Conservation (phyloP, 2,113 vertebrate genomes). For the Setophaga petechia region DNA sequence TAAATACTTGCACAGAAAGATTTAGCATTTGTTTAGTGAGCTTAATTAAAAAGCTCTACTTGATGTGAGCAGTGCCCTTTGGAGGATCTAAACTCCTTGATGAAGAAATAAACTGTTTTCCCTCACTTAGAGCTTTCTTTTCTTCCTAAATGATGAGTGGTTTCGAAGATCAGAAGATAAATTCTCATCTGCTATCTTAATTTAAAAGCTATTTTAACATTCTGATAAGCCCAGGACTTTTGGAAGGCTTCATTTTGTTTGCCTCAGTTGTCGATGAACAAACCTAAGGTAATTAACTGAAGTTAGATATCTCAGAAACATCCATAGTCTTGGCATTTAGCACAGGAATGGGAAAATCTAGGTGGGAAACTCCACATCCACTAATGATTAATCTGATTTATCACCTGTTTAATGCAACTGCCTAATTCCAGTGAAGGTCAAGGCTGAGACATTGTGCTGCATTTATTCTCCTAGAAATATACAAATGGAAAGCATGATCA, state of each 20-base stretch:
- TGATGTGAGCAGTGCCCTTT: conserved; percentile 7
- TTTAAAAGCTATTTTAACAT: conserved; percentile 20
- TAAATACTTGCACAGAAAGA: conserved; percentile 38
- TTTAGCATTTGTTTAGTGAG: conserved; percentile 43
- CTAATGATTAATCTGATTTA: not conserved
- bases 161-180: conserved; percentile 29
- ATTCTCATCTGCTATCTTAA: conserved; percentile 6
- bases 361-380: not conserved
- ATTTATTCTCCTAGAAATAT: not conserved
- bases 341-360: not conserved
- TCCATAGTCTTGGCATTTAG: not conserved
- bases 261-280: not conserved
- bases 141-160: not conserved
- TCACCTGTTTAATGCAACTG: not conserved
- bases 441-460: not conserved
- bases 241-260: not conserved
- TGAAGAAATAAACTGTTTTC: conserved; percentile 45
- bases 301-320: not conserved
- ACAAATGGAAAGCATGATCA: not conserved
- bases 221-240: not conserved
- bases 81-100: not conserved
- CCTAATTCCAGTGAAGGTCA: not conserved
- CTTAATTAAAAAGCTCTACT: conserved; percentile 56
- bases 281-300: not conserved
- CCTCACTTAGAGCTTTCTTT: not conserved